phyloP scores from a whole-genome alignment of 1,140 invertebrate genomes.

The Polypedilum pembai region DNA sequence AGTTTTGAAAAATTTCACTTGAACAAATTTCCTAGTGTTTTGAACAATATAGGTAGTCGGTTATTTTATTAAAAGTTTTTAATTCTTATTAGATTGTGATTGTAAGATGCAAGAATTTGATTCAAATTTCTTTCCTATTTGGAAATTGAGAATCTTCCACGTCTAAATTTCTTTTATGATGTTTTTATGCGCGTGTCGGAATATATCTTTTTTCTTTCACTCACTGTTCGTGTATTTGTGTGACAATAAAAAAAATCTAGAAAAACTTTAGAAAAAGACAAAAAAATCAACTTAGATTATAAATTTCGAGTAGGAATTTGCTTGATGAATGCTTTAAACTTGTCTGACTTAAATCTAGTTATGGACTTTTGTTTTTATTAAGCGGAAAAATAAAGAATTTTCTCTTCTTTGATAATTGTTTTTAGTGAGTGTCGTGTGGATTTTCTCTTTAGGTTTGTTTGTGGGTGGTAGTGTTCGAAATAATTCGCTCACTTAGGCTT shows the following conservation, averaged over 20 bases:
- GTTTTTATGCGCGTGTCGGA: too few species aligned
- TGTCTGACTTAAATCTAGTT: neutral
- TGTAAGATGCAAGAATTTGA: constrained; percentile 6
- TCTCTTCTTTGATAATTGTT: neutral
- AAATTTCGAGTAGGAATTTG: constrained; percentile 18
- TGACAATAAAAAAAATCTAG: neutral
- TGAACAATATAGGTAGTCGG: constrained; percentile 16
- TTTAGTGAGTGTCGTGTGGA: neutral
- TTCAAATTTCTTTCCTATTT: neutral
- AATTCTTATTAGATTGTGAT: neutral
- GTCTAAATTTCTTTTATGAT: neutral
- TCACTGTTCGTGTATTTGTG: neutral
- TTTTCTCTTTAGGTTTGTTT: too few species aligned
- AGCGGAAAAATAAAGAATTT: neutral
- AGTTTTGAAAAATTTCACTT: neutral
- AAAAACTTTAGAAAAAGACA: neutral
- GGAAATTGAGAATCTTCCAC: constrained; percentile 11
- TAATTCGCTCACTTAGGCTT: neutral
- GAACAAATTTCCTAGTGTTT: neutral
- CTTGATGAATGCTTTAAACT: neutral
- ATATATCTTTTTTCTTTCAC: neutral
- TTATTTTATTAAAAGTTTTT: constrained; percentile 5
- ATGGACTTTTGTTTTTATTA: neutral
- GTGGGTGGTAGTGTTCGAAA: too few species aligned
- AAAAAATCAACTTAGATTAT: neutral